These are phyloP conservation scores for Dendrocopos noguchii DNA, from an alignment of 2,113 vertebrate species.

Conservation along the genomic window DNA sequence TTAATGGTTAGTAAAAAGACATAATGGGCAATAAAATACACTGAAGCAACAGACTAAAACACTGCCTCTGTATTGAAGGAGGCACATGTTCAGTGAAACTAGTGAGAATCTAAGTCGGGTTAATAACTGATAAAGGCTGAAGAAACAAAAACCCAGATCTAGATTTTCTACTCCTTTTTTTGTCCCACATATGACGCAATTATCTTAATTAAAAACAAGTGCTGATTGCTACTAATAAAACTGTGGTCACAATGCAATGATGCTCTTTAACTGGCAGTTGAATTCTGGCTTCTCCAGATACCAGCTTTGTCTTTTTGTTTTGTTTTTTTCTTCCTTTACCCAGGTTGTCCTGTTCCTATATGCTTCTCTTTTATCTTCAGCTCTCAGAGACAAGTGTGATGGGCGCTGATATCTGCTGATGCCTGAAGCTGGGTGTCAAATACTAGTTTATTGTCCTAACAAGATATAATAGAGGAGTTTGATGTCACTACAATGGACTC, in stretches of 20 bases:
- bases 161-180: not conserved
- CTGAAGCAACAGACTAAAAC: not conserved
- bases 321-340: not conserved
- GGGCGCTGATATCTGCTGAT: not conserved
- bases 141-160: not conserved
- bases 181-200: not conserved
- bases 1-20: not conserved
- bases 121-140: not conserved
- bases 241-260: not conserved
- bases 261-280: not conserved
- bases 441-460: not conserved
- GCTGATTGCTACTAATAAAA: not conserved
- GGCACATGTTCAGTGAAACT: not conserved
- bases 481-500: rapidly evolving
- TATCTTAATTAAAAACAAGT: not conserved
- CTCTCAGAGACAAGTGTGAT: not conserved
- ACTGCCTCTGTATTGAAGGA: not conserved
- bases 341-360: not conserved
- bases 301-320: rapidly evolving
- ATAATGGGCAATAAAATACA: not conserved
- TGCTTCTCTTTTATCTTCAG: not conserved
- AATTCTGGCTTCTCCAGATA: not conserved
- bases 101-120: not conserved
- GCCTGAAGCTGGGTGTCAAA: not conserved
- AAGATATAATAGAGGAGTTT: not conserved